phyloP scores from a whole-genome alignment of 2,797 vertebrate species.

The Ambastaia sidthimunki region DNA sequence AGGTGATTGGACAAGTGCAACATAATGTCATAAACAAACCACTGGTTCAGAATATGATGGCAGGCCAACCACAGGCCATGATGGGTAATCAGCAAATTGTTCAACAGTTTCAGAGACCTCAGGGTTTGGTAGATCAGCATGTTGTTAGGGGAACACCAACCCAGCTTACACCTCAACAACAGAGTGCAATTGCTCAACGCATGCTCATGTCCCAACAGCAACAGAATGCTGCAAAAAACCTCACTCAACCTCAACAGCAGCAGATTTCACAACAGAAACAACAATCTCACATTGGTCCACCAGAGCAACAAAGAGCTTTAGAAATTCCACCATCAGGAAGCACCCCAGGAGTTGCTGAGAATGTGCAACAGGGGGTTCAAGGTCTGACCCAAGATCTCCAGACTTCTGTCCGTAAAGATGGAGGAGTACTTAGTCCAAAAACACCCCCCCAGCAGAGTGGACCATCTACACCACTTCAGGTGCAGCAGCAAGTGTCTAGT shows the following conservation, averaged over 20 bases:
- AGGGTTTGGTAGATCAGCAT: slow-evolving; percentile 84
- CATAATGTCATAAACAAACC: slow-evolving; percentile 74
- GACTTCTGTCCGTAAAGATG: slow-evolving; percentile 73
- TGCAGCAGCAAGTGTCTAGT: slow-evolving; percentile 66
- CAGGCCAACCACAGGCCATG: slow-evolving; percentile 80
- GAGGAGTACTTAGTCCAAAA: slow-evolving; percentile 75
- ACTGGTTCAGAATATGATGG: slow-evolving; percentile 80
- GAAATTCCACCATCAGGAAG: slow-evolving; percentile 71
- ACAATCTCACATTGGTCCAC: slow-evolving; percentile 60
- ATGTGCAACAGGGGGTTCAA: slow-evolving; percentile 59
- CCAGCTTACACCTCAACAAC: slow-evolving; percentile 81
- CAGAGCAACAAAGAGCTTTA: slow-evolving; percentile 55
- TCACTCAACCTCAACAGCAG: slow-evolving; percentile 76
- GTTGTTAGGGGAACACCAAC: slow-evolving; percentile 77
- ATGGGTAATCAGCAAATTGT: slow-evolving; percentile 84
- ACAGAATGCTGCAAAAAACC: slow-evolving; percentile 77
- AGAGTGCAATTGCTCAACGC: slow-evolving; percentile 85
- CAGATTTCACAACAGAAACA: slow-evolving; percentile 79
- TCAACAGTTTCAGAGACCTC: slow-evolving; percentile 82
- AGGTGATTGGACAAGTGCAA: slow-evolving; percentile 65
- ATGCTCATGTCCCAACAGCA: slow-evolving; percentile 84
- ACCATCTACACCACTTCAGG: slow-evolving; percentile 72
- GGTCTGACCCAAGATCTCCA: slow-evolving; percentile 67
- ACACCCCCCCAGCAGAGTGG: slow-evolving; percentile 77
- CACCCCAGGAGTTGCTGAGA: slow-evolving; percentile 67